phyloP scores from a whole-genome alignment of 1,140 invertebrate species.

The roundworm (Caenorhabditis elegans) region WBcel235 BX284602.5:9216501-9217000 shows the following conservation, averaged over 20 bases:
- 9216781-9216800: neutral
- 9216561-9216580: too few relatives aligned
- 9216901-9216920: neutral
- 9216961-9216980: conserved; percentile 73
- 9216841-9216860: conserved; percentile 66
- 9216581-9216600: too few relatives aligned
- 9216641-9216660: neutral
- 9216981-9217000: conserved; percentile 75
- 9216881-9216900: conserved; percentile 8
- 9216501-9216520: too few relatives aligned
- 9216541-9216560: too few relatives aligned
- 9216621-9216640: neutral
- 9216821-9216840: conserved; percentile 50
- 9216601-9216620: too few relatives aligned
- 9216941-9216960: conserved; percentile 70
- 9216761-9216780: neutral
- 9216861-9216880: neutral
- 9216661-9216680: neutral
- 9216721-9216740: neutral
- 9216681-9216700: neutral
- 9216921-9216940: neutral
- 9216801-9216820: neutral
- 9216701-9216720: neutral
- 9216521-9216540: too few relatives aligned
- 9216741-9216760: neutral